Percentiles rank a stretch among this genome's conserved stretches.
These are phyloP conservation scores for Dicerorhinus sumatrensis DNA, from an alignment of 2,113 vertebrate genomes.

Conservation along the genomic window DNA sequence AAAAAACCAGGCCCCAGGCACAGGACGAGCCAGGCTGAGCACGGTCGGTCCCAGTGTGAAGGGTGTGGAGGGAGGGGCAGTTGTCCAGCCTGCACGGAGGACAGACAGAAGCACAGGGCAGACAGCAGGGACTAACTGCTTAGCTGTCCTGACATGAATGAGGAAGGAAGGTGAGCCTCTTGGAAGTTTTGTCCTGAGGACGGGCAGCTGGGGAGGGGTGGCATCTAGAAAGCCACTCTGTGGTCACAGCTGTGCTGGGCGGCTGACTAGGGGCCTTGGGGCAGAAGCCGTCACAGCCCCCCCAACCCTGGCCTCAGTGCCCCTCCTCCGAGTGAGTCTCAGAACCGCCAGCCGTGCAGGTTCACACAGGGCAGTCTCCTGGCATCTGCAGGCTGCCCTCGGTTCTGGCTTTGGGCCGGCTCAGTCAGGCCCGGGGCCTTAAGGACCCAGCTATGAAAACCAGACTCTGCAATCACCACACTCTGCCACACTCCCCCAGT, in stretches of 20 bases:
- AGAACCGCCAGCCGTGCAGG: rapidly evolving
- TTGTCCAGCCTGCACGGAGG: rapidly evolving
- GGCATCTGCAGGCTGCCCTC: neutral
- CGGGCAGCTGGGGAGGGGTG: neutral
- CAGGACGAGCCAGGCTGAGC: neutral
- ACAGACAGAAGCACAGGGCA: neutral
- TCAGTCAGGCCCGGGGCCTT: neutral
- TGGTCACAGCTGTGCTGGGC: neutral
- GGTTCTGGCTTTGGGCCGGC: neutral
- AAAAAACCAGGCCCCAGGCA: neutral
- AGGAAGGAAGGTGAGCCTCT: neutral
- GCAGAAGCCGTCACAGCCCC: neutral
- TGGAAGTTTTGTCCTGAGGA: neutral
- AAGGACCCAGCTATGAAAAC: neutral
- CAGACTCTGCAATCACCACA: neutral
- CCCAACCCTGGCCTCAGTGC: neutral
- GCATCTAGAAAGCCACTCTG: neutral
- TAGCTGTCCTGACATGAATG: too few species aligned
- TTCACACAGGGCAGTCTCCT: neutral
- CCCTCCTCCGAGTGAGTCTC: too few species aligned
- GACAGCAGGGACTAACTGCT: too few species aligned
- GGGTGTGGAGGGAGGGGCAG: neutral
- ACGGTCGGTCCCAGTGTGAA: rapidly evolving
- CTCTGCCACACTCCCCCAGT: neutral
- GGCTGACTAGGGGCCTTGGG: too few species aligned